These are phyloP conservation scores for Burhinus oedicnemus DNA, from an alignment of 2,113 vertebrate species.

Conservation along the genomic window DNA sequence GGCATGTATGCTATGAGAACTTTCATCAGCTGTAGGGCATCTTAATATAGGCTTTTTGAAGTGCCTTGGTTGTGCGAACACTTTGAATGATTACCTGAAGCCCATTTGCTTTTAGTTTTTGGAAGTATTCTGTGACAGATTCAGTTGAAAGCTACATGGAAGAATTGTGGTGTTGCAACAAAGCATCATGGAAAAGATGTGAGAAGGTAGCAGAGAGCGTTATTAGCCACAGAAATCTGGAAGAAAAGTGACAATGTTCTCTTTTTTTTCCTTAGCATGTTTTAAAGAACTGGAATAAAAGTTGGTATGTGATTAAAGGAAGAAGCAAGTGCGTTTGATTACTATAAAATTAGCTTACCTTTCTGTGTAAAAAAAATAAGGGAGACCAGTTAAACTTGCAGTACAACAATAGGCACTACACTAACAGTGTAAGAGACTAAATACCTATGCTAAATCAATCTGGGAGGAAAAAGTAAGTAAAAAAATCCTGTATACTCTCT, in stretches of 20 bases:
- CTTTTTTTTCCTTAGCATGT: background rate
- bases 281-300: background rate
- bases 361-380: background rate
- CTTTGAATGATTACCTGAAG: background rate
- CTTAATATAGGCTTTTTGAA: background rate
- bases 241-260: background rate
- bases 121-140: background rate
- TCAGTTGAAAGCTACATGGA: background rate
- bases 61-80: background rate
- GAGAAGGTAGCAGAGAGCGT: background rate
- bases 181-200: background rate
- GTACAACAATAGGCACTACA: background rate
- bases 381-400: background rate
- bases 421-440: background rate
- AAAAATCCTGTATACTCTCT: accelerated
- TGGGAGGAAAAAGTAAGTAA: background rate
- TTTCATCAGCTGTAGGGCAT: background rate
- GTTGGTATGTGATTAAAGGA: background rate
- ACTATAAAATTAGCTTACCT: background rate
- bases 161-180: background rate
- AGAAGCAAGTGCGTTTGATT: background rate
- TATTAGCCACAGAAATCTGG: background rate
- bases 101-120: background rate
- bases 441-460: background rate
- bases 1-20: background rate